A percentile compares a stretch with the other conserved stretches of the same genome.
phyloP scores from a whole-genome alignment of 1,140 invertebrate genomes.

The Ceratosolen fusciceps region DNA sequence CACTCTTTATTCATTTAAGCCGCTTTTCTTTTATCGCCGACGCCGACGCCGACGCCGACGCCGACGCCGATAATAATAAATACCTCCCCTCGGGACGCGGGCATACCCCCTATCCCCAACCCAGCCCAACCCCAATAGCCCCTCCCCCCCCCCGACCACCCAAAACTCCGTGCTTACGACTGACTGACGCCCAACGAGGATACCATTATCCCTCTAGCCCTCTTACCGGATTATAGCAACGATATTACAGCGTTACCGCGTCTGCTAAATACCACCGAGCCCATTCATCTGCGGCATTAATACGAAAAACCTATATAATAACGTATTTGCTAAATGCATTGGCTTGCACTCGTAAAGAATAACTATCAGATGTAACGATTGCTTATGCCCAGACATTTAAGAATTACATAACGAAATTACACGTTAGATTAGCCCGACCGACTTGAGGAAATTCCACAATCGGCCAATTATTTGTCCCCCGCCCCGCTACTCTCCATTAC shows the following conservation, averaged over 20 bases:
- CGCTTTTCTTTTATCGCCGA: too few species aligned
- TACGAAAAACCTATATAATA: neutral
- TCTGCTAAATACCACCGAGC: neutral
- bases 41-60: too few species aligned
- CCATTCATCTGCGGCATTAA: neutral
- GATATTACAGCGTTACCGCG: too few species aligned
- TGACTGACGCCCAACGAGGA: too few species aligned
- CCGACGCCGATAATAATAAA: too few species aligned
- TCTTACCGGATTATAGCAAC: too few species aligned
- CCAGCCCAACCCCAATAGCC: too few species aligned
- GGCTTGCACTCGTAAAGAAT: neutral
- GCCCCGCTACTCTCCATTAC: neutral
- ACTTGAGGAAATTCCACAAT: constrained; percentile 14
- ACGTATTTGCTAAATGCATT: neutral
- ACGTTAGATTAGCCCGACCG: neutral
- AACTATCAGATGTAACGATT: neutral
- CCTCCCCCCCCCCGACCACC: too few species aligned
- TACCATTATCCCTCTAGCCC: too few species aligned
- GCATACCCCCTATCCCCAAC: too few species aligned
- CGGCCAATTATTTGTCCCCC: neutral
- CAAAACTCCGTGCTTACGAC: too few species aligned
- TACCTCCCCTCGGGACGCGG: neutral
- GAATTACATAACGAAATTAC: constrained; percentile 29
- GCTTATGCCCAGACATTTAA: neutral
- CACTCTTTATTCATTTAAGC: too few species aligned